A percentile compares a stretch with the other conserved stretches of the same genome.
Evolutionary conservation across 1,140 invertebrate genomes (phyloP).

Genomic region (Tyrophagus putrescentiae): DNA sequence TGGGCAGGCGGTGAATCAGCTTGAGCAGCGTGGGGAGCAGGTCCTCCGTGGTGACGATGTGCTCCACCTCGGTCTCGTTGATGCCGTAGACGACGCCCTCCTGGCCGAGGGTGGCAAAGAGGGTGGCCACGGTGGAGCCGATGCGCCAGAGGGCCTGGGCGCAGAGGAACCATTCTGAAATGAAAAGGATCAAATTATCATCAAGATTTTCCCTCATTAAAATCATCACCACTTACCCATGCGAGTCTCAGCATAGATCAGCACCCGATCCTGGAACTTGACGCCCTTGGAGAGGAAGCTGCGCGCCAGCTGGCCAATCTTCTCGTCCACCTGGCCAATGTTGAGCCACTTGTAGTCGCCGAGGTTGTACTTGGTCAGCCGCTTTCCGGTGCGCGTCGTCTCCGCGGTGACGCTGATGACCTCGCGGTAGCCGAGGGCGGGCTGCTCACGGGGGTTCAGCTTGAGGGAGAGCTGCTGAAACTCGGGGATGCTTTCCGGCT

Average conservation of each 20-base stretch:
- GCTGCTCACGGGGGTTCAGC: constrained; percentile 37
- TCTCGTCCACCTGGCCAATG: constrained; percentile 57
- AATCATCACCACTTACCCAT: constrained; percentile 38
- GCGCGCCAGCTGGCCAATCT: constrained; percentile 55
- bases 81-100: constrained; percentile 87
- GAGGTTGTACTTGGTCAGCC: constrained; percentile 54
- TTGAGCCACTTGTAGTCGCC: constrained; percentile 76
- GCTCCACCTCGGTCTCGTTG: constrained; percentile 83
- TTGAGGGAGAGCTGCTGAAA: constrained; percentile 60
- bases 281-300: constrained; percentile 52
- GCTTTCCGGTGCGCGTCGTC: constrained; percentile 71
- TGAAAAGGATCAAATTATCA: neutral
- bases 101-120: constrained; percentile 88
- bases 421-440: constrained; percentile 9
- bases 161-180: constrained; percentile 32
- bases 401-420: constrained; percentile 46
- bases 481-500: constrained; percentile 69
- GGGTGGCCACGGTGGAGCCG: constrained; percentile 58
- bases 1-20: neutral
- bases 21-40: constrained; percentile 27
- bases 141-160: constrained; percentile 21
- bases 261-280: constrained; percentile 52
- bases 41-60: constrained; percentile 30
- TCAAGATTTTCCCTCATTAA: neutral
- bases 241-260: constrained; percentile 93